Base-by-base conservation (phyloP, 2,888 invertebrate genomes). In the Parnassius mnemosyne region DNA sequence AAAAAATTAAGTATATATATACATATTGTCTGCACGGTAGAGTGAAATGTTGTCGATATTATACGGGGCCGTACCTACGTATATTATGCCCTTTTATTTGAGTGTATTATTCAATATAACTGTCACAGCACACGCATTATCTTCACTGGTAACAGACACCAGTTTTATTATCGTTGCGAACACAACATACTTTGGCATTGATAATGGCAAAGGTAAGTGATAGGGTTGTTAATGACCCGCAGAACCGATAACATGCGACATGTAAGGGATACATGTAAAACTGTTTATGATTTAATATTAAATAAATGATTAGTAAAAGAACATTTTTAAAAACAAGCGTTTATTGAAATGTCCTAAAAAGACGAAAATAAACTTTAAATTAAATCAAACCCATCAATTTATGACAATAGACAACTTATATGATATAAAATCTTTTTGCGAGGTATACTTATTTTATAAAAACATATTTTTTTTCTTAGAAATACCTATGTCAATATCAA, bases 161-260 rank as follows among this genome's bases (percentile, higher is more conserved):
- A 46, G 47, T n/a, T 56, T 3, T 34, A 52, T 50, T 20, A 56
- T 52, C 51, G 50, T 63, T 51, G 52, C 49, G 20, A 52, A 58
- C 54, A 59, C 52, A 20, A 58, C 60, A 65, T 20, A 20, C 20
- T 20, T 20, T 20, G 20, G 20, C 20, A 20, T 20, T 58, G 54
- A 50, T 59, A 58, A 52, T 5, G 42, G 34, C 11, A 49, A 9
- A 12, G 47, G 66, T 62, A 67, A 68, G 55, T 50, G 71, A 73
- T 72, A 72, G 60, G 68, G 71, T 71, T 64, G 50, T 59, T 72
- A 71, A 73, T 72, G 61, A 72, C 73, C 72, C 73, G 71, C 70
- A 73, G 57, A 34, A 51, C 43, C 58, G 67, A 68, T 70, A 67
- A 57, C 63, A 60, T 51, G 16, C 60, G 47, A 67, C 61, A 66